Base-by-base conservation (phyloP, 2,797 vertebrate genomes). In the Iguana delicatissima region DNA sequence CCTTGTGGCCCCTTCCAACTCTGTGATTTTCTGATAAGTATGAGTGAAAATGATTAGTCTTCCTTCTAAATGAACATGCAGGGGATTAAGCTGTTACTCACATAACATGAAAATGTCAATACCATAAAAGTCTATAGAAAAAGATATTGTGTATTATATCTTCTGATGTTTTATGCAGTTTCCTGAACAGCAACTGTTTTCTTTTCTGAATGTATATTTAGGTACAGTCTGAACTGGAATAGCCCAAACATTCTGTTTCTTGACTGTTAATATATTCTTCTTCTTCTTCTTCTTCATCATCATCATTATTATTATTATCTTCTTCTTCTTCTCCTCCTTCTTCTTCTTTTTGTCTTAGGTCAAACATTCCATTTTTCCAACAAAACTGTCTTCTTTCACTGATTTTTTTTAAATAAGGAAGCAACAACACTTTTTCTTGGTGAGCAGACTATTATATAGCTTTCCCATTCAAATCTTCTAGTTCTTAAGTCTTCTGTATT, bases 321-420 rank as follows among this genome's bases (percentile, higher is more conserved):
- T 50, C 84, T 64, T 76, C 26, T 79, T 90, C 91, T 95, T 72
- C 18, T 59, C 16, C 14, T 59, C 16, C 10, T 57, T 57, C 13
- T 13, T 52, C 9, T 52, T 52, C 50, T 52, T 6, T 52, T 52
- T 86, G 1, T 79, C 74, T 24, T 1, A 59, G 18, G 67, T 2
- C 14, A 55, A 86, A 64, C 14, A 0, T 24, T 16, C 64, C 0
- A 0, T 85, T 89, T 50, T 89, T 46, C 67, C 88, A 87, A 89
- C 76, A 93, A 89, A 90, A 50, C 7, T 89, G 92, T 84, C 92
- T 92, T 20, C 52, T 42, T 42, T 84, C 87, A 35, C 59, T 92
- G 94, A 80, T 14, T 50, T 26, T 89, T 88, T 82, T 76, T 81
- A 92, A 80, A 35, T 1, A 9, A 24, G 77, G 46, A 88, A 93